Evolutionary conservation across 2,888 invertebrate species (phyloP), one percentile per base, ranked within the genome.

Genomic region (Ptilodon capucinus): DNA sequence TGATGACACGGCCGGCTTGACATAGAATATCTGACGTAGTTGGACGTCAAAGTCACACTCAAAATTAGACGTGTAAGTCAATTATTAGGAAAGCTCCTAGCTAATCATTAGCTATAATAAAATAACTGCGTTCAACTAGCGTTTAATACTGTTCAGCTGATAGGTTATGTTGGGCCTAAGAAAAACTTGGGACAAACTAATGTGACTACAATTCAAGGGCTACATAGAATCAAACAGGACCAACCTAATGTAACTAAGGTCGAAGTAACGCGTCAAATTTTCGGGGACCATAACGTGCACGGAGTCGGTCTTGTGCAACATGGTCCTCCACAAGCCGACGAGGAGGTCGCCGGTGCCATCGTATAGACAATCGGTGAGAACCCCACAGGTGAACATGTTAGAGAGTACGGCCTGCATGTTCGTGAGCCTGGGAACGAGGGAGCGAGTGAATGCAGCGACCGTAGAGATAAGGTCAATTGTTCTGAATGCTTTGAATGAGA

Each of bases 301-400:
- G n/a, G 57, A 17, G 4, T 55, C 14, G 11, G 51, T 51, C 5
- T 74, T 42, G 5, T 41, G 51, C 14, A 51, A 57, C 13, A 76
- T 77, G n/a, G 48, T 57, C 49, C 54, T 73, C 86, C 86, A 87
- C 18, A 87, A 48, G 14, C 51, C 55, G 32, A 74, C 74, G 1
- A 87, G 71, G 9, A 86, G 62, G 4, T 50, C 62, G 30, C 81
- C 84, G 21, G 70, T 65, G 38, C 80, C 79, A 36, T 77, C 68
- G 67, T 69, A 84, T 9, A 86, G 52, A 44, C 67, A 64, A 18
- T 79, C 74, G 17, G 85, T 75, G 18, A 87, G 72, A 17, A 72
- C 46, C 16, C 83, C 83, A 55, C 70, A 64, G 17, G 71, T 69
- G 36, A 74, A 67, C 79, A 87, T 81, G 68, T 86, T 86, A 42